These are phyloP conservation scores for Micrastur ruficollis DNA, from an alignment of 2,797 vertebrate species.

Conservation along the genomic window DNA sequence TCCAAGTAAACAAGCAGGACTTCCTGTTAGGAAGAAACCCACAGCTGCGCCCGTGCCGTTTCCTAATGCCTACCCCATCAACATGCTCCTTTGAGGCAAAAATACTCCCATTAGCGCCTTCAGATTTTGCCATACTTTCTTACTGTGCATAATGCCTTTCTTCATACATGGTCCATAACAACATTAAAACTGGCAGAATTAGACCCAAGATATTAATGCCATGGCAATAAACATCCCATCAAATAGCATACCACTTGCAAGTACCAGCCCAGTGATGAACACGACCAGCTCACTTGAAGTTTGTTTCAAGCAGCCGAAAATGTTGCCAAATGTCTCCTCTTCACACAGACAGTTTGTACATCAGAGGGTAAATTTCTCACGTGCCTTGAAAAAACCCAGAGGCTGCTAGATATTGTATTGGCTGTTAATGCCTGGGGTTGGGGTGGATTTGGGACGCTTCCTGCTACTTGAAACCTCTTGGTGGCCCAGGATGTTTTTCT, in stretches of 20 bases:
- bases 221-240: background rate
- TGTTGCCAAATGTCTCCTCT: background rate
- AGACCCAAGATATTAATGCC: background rate
- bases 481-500: background rate
- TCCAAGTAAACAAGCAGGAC: background rate
- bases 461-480: background rate
- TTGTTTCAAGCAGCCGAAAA: background rate
- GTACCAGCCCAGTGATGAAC: background rate
- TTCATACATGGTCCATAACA: background rate
- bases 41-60: background rate
- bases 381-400: background rate
- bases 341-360: background rate
- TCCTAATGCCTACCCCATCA: background rate
- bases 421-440: background rate
- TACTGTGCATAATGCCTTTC: background rate
- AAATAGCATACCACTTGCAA: background rate
- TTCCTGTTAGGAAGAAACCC: background rate
- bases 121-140: background rate
- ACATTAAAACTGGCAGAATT: background rate
- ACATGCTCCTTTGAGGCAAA: background rate
- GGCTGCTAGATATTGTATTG: background rate
- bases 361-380: background rate
- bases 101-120: background rate
- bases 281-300: background rate
- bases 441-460: background rate